phyloP scores from a whole-genome alignment of 2,113 vertebrate species.

The Anolis sagrei region DNA sequence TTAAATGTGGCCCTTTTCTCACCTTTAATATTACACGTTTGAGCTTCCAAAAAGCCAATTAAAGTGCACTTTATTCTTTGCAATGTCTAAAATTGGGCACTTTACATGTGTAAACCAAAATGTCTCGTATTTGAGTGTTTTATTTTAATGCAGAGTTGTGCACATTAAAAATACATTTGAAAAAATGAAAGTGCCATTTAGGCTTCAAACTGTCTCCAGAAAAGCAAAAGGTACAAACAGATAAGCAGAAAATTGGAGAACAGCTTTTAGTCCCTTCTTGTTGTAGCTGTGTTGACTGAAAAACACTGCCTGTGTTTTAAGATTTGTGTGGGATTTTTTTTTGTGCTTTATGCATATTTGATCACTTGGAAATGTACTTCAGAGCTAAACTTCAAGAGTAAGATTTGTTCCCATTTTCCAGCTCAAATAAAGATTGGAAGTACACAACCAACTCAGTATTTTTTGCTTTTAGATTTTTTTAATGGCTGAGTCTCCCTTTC shows the following conservation, averaged over 20 bases:
- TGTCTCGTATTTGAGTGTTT: constrained; percentile 53
- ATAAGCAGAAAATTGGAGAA: constrained; percentile 23
- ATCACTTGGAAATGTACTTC: constrained; percentile 11
- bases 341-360: constrained; percentile 15
- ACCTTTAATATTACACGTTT: constrained; percentile 16
- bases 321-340: constrained; percentile 49
- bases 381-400: neutral
- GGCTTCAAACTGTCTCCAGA: constrained; percentile 49
- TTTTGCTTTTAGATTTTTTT: constrained; percentile 3
- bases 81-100: constrained; percentile 57
- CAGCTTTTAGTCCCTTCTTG: constrained; percentile 13
- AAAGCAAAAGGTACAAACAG: constrained; percentile 36
- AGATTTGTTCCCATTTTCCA: neutral
- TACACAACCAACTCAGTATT: neutral
- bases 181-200: constrained; percentile 46
- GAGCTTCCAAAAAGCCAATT: constrained; percentile 55
- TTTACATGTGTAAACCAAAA: constrained; percentile 42
- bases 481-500: no score
- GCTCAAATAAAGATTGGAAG: neutral
- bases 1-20: constrained; percentile 39
- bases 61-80: constrained; percentile 49
- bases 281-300: constrained; percentile 22
- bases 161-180: constrained; percentile 41
- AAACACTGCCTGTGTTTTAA: constrained; percentile 29
- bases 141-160: constrained; percentile 48